Evolutionary conservation across 2,113 vertebrate genomes (phyloP), one percentile per base, ranked within the genome.

Genomic region (Mellivora capensis): DNA sequence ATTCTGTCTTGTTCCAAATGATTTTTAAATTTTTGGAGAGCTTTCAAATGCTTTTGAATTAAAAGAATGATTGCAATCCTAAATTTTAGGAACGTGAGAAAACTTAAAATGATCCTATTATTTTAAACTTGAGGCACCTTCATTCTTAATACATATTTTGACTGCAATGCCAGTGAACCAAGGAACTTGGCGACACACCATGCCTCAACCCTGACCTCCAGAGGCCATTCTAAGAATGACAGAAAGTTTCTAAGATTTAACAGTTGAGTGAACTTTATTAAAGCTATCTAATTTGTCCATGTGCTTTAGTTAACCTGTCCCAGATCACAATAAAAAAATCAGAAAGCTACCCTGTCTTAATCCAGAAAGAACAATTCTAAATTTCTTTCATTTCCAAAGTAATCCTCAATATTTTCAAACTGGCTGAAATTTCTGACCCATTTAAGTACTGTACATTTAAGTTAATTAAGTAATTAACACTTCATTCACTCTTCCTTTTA

Each of bases 71-170:
- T 94, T 92, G 80, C 84, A 97, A 97, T n/a, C 20, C 92, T 95
- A 96, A 96, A 86, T 97, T 98, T 91, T 13, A 91, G 31, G 25
- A 96, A 97, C 5, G 2, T 87, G 94, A 87, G 84, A 90, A 42
- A 96, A 97, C 62, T 98, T 97, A 86, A 97, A 98, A 98, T 84
- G 72, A 71, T 52, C 52, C 44, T 64, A 96, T 96, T 97, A 94
- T 17, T 97, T 98, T 97, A 97, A 98, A 98, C 57, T 97, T 88
- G 42, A 49, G 79, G 37, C 80, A 76, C 3, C 34, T 95, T 90
- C 31, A 96, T 57, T 96, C 85, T 89, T 86, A 97, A 87, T 79
- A 72, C 82, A 31, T 49, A 39, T 84, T 97, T 80, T 54, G 57
- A 49, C 25, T n/a, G 37, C 42, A 57, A 20, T 57, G 81, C 44